A percentile compares a stretch with the other conserved stretches of the same genome.
Conservation (phyloP, 2,888 invertebrate genomes). For the Cistogaster globosa region DNA sequence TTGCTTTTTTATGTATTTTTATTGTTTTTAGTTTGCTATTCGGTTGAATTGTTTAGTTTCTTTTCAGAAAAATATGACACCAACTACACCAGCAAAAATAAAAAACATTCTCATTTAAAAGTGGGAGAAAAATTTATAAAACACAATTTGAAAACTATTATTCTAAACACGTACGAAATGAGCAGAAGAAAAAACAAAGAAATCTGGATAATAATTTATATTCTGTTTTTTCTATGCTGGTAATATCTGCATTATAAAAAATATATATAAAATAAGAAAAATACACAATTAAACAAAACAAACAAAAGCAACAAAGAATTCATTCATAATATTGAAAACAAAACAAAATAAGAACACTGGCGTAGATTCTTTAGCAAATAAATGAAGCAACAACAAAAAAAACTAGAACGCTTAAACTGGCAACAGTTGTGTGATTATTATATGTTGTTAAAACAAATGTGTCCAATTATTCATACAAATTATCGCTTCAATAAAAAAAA, state of each 20-base stretch:
- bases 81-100: constrained; percentile 29
- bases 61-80: constrained; percentile 59
- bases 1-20: neutral
- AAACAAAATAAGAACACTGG: neutral
- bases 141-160: constrained; percentile 66
- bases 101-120: neutral
- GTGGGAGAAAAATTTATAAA: constrained; percentile 19
- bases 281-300: constrained; percentile 23
- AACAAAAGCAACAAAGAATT: constrained; percentile 29
- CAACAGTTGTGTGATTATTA: constrained; percentile 66
- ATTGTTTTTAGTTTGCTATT: constrained; percentile 21
- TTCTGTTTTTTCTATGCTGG: constrained; percentile 4
- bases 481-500: constrained; percentile 25
- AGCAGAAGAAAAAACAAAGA: constrained; percentile 45
- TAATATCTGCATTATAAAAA: constrained; percentile 35
- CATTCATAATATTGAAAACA: constrained; percentile 46
- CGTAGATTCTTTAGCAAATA: constrained; percentile 25
- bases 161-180: constrained; percentile 68
- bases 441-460: constrained; percentile 62
- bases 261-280: neutral
- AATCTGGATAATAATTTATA: constrained; percentile 51
- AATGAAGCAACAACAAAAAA: constrained; percentile 35
- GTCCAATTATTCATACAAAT: constrained; percentile 63
- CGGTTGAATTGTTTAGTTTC: constrained; percentile 21
- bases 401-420: constrained; percentile 62